phyloP scores from a whole-genome alignment of 2,797 vertebrate species.

The Argyrosomus regius region DNA sequence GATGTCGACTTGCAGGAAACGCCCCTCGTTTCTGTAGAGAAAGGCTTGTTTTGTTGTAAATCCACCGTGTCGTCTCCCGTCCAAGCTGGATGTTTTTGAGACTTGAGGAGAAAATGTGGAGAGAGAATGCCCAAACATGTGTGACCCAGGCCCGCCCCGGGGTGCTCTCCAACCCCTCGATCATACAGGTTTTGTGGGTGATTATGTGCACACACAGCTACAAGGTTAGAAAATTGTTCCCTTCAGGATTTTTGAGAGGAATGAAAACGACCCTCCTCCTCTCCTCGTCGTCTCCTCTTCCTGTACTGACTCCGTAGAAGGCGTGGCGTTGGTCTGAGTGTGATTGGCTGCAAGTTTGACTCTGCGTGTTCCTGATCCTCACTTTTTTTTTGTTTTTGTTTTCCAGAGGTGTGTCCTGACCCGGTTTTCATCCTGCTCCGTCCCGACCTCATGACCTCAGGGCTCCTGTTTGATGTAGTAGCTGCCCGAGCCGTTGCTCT shows the following conservation, averaged over 20 bases:
- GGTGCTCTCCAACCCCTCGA: constrained; percentile 19
- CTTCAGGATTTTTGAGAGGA: constrained; percentile 24
- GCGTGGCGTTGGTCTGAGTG: constrained; percentile 51
- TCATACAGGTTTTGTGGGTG: constrained; percentile 31
- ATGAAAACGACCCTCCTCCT: neutral
- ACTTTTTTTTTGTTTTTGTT: neutral
- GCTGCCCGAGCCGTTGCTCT: constrained; percentile 97
- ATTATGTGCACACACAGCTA: constrained; percentile 53
- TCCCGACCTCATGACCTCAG: constrained; percentile 73
- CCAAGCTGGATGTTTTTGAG: constrained; percentile 29
- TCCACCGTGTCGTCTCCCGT: constrained; percentile 5
- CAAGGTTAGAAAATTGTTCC: constrained; percentile 46
- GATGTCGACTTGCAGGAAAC: constrained; percentile 38
- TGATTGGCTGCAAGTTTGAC: constrained; percentile 33
- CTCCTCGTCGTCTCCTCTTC: neutral
- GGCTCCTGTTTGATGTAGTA: constrained; percentile 99
- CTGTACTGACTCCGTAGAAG: constrained; percentile 24
- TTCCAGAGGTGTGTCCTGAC: constrained; percentile 29
- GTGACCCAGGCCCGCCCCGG: constrained; percentile 34
- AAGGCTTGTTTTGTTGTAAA: neutral
- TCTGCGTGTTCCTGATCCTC: constrained; percentile 31
- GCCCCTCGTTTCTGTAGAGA: constrained; percentile 22
- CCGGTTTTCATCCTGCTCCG: constrained; percentile 1
- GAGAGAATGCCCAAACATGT: constrained; percentile 60
- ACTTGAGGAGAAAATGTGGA: constrained; percentile 34